These are phyloP conservation scores for Mercenaria mercenaria DNA, from an alignment of 1,140 invertebrate genomes.

Conservation along the genomic window DNA sequence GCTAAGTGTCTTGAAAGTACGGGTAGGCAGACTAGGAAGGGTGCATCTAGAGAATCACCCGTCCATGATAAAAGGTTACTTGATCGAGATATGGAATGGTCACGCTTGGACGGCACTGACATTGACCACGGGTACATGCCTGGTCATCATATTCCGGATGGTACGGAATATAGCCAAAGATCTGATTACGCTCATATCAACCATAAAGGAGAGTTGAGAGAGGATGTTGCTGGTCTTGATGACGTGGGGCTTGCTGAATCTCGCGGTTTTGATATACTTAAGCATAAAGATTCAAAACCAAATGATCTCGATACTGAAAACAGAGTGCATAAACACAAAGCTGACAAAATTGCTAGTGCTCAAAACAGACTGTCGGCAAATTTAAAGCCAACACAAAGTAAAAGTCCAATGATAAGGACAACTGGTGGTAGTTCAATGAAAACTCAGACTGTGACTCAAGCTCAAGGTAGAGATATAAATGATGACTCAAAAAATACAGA, in stretches of 20 bases:
- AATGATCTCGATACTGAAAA: background rate
- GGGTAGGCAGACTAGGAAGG: background rate
- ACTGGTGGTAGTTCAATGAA: background rate
- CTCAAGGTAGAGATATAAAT: background rate
- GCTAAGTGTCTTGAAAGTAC: background rate
- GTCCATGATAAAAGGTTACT: slow-evolving; percentile 11
- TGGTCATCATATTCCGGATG: slow-evolving; percentile 64
- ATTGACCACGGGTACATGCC: slow-evolving; percentile 60
- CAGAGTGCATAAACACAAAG: background rate
- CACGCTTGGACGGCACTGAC: background rate
- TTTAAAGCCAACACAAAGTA: slow-evolving; percentile 25
- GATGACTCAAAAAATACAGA: background rate
- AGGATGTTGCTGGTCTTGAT: slow-evolving; percentile 55
- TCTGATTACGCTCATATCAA: slow-evolving; percentile 64
- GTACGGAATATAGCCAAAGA: slow-evolving; percentile 57
- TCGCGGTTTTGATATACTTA: slow-evolving; percentile 54
- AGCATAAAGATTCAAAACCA: background rate
- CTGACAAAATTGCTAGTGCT: background rate
- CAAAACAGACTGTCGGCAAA: background rate
- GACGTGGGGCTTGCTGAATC: slow-evolving; percentile 61
- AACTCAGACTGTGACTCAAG: background rate
- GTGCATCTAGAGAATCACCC: background rate
- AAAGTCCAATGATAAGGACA: slow-evolving; percentile 36
- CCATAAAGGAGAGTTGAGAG: slow-evolving; percentile 51
- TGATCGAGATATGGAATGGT: background rate